Evolutionary conservation across 1,140 invertebrate species (phyloP).

Genomic region (Drosophila ogumai): DNA sequence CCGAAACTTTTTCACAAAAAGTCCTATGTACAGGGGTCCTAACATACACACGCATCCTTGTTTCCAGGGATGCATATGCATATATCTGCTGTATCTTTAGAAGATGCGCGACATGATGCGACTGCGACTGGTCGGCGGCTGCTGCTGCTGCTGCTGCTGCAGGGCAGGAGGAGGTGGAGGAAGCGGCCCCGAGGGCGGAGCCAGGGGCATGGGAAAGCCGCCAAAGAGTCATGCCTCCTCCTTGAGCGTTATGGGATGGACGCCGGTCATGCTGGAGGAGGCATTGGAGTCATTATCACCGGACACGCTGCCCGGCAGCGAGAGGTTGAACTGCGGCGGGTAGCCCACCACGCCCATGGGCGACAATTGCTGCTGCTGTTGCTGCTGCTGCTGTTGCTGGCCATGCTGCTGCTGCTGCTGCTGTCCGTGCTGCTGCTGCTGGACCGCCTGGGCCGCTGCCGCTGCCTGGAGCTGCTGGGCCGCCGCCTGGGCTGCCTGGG

Average conservation of each 20-base stretch:
- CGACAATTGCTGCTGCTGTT: constrained; percentile 67
- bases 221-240: constrained; percentile 85
- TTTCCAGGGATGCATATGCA: background rate
- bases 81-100: constrained; percentile 64
- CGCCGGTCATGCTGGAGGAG: constrained; percentile 70
- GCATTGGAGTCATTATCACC: constrained; percentile 82
- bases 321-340: constrained; percentile 73
- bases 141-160: constrained; percentile 4
- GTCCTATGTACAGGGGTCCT: constrained; percentile 56
- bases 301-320: constrained; percentile 77
- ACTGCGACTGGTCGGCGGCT: constrained; percentile 59
- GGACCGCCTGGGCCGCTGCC: constrained; percentile 77
- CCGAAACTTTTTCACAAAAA: constrained; percentile 46
- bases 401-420: constrained; percentile 81
- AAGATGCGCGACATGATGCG: constrained; percentile 84
- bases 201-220: constrained; percentile 61
- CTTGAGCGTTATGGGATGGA: constrained; percentile 77
- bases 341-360: constrained; percentile 69
- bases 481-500: constrained; percentile 85
- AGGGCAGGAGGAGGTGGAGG: background rate
- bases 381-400: constrained; percentile 22
- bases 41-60: background rate
- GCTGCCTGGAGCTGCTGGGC: constrained; percentile 86
- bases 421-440: constrained; percentile 51
- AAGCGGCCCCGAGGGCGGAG: constrained; percentile 16